Evolutionary conservation across 2,888 invertebrate genomes (phyloP), one percentile per base, ranked within the genome.

Genomic region (Drosophila eohydei): DNA sequence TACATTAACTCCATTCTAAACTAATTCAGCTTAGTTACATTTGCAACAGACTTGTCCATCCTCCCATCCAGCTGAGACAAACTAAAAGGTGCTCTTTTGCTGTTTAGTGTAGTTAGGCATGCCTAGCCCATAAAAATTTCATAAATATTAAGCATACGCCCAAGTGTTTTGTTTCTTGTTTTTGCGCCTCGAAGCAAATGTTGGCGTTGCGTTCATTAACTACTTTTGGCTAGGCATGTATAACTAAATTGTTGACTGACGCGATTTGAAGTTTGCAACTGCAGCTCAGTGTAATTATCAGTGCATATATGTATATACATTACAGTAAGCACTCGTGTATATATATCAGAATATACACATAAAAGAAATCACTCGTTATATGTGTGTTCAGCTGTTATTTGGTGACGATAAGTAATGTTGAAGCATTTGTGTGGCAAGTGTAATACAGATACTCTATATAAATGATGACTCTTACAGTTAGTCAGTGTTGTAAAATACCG

Each of bases 71-170:
- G 16, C 14, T 52, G 32, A 2, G 8, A 6, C 6, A 3, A 14
- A 38, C 1, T 7, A 26, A 26, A 9, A 9, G 12, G 1, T 16
- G 28, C 14, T 2, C 9, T n/a, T 6, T 38, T 74, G 86, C 63
- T 73, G 74, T 14, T 46, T 14, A 78, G 82, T 87, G 85, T 65
- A 46, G 52, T 16, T 48, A n/a, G 34, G 50, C 83, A 64, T 77
- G 86, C 66, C 86, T 30, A 73, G 74, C 88, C 80, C 87, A 75
- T 75, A 80, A 56, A 72, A 61, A 71, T 65, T 71, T 76, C 81
- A 89, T 87, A 77, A 87, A 84, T 87, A 79, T 83, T 81, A 71
- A 88, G 78, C 65, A 86, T 88, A 88, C 89, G 89, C 83, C 83
- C 66, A 63, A 52, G 64, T 44, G 52, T 71, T 65, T 46, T 38